Evolutionary conservation across 2,797 vertebrate species (phyloP).

Genomic region (Dermochelys coriacea): DNA sequence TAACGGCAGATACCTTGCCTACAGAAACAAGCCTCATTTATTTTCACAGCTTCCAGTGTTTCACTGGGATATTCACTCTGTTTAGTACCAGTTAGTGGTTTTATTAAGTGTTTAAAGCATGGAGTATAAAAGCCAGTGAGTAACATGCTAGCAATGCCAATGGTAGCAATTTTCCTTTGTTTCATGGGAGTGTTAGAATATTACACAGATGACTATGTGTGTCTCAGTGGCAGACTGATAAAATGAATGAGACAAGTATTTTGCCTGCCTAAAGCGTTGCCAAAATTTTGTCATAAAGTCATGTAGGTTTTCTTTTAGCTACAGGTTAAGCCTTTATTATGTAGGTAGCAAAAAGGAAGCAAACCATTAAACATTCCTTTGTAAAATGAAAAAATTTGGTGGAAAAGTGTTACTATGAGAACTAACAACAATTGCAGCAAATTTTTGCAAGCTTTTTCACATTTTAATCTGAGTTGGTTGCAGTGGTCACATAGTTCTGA

Average conservation of each 20-base stretch:
- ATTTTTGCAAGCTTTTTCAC: not conserved
- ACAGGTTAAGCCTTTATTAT: not conserved
- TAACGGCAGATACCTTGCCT: not conserved
- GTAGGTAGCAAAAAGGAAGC: slow-evolving; percentile 12
- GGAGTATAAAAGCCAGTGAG: slow-evolving; percentile 63
- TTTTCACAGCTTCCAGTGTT: slow-evolving; percentile 55
- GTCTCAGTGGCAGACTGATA: slow-evolving; percentile 61
- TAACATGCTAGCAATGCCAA: slow-evolving; percentile 62
- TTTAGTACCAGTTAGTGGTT: slow-evolving; percentile 73
- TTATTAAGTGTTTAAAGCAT: slow-evolving; percentile 56
- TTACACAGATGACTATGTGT: slow-evolving; percentile 50
- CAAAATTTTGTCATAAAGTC: slow-evolving; percentile 68
- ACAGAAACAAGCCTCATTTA: not conserved
- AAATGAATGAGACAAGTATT: slow-evolving; percentile 55
- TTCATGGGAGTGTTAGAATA: slow-evolving; percentile 61
- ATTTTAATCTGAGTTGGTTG: not conserved
- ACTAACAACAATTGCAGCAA: not conserved
- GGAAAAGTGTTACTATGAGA: not conserved
- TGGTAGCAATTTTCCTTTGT: slow-evolving; percentile 78
- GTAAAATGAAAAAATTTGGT: not conserved
- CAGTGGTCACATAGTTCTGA: not conserved
- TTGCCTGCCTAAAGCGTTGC: slow-evolving; percentile 49
- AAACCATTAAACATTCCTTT: not conserved
- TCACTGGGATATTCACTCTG: slow-evolving; percentile 48
- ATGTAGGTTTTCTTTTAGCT: slow-evolving; percentile 17